phyloP scores from a whole-genome alignment of 2,113 vertebrate genomes.

The Bos indicus region DNA sequence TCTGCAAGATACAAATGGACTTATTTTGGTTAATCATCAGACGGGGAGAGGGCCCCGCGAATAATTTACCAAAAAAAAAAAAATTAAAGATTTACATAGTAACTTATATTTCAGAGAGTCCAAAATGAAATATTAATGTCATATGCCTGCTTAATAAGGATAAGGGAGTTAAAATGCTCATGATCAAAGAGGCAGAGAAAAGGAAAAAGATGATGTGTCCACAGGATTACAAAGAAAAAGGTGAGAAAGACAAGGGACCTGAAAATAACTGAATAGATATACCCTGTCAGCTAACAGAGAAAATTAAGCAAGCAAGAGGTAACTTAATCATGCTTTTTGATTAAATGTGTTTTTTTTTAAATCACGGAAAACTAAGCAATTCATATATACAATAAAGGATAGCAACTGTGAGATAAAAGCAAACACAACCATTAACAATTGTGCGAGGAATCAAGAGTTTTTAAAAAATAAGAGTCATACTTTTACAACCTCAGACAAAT shows the following conservation, averaged over 20 bases:
- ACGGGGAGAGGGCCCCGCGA: neutral
- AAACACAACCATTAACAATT: neutral
- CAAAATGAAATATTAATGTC: neutral
- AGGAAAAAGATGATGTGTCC: neutral
- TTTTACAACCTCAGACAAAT: neutral
- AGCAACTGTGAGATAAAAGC: neutral
- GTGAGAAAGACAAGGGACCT: neutral
- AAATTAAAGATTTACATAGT: neutral
- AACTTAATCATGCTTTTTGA: neutral
- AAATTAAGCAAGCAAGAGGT: neutral
- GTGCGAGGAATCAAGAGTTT: neutral
- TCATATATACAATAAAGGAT: neutral
- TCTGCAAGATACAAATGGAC: slow-evolving; percentile 26
- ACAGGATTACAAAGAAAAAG: neutral
- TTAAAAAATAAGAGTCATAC: neutral
- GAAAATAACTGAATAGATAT: neutral
- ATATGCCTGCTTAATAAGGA: neutral
- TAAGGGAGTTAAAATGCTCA: neutral
- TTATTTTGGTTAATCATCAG: slow-evolving; percentile 2
- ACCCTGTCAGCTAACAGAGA: neutral
- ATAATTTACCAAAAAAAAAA: neutral
- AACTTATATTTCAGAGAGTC: neutral
- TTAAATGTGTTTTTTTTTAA: neutral
- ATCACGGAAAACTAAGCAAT: neutral
- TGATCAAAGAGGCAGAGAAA: neutral